Evolutionary conservation across 2,888 invertebrate genomes (phyloP), one percentile per base, ranked within the genome.

Genomic region (Diarsia mendica): DNA sequence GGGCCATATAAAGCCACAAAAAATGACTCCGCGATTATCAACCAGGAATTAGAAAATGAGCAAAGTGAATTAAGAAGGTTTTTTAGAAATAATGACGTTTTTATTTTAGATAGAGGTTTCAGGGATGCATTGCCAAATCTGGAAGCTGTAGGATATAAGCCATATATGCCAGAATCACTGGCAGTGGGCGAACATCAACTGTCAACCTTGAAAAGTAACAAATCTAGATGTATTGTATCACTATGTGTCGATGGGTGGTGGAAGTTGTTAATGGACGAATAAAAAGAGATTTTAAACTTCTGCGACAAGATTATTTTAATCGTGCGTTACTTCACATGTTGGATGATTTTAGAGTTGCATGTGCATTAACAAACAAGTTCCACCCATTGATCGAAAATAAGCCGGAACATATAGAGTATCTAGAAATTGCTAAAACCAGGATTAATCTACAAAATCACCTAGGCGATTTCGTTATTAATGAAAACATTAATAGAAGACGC

Each of bases 171-270:
- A 33, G 60, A 60, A 18, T 60, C 33, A 39, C 39, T 39, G 5
- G 39, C 39, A 39, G 39, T 5, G 39, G 39, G 39, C 39, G 39
- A 39, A 39, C 39, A 39, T 39, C 39, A 39, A 39, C 39, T 39
- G 39, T 5, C 5, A 61, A 61, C 60, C 20, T 33, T 61, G 10
- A 61, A 61, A 61, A 61, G 33, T 33, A 61, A 61, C 5, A 61
- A 61, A 60, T 60, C 60, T 61, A 61, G 33, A 60, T 60, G 18
- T 49, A n/a, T n/a, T n/a, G n/a, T n/a, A 49, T 49, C 49, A 49
- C 6, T 1, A 18, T 49, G 49, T 49, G 18, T 18, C 49, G 49
- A 49, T 49, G 49, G 49, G 49, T 49, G 49, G 49, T 49, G 8
- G 49, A 49, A 18, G 60, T 33, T 18, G 60, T 60, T 8, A 60